Evolutionary conservation across 2,797 vertebrate species (phyloP), one percentile per base, ranked within the genome.

Genomic region (Periophthalmus magnuspinnatus): DNA sequence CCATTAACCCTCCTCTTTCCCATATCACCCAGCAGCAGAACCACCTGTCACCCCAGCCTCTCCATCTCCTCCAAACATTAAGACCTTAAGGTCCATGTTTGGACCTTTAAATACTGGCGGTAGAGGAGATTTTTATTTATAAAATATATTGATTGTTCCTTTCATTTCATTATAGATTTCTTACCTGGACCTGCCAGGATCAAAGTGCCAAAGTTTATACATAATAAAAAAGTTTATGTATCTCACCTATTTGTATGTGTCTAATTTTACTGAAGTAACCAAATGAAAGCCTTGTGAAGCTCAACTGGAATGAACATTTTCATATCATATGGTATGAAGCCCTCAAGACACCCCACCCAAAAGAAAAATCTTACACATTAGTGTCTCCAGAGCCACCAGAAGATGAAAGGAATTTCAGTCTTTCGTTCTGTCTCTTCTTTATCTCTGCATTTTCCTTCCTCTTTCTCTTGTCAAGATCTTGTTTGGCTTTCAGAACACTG

Each of bases 251-350:
- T 24, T 57, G 55, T 28, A 32, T 57, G 13, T 14, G 14, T 57
- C 6, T 14, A 28, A 3, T 3, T 56, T 56, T 55, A 41, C 13
- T 14, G 14, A 45, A 45, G 41, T 45, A 45, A 45, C 3, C 13
- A 14, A 14, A 45, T 45, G 41, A 16, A 16, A 4, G 14, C 13
- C 41, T 45, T 45, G 41, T 56, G 54, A 83, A 77, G 78, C 78
- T 63, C 64, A 66, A 48, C 69, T 72, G 80, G 78, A 83, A 75
- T 80, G 63, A 68, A 80, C 85, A 62, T 67, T 57, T 64, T 52
- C 58, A 75, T 81, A 24, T 56, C 54, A 58, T 32, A 16, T 33
- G 56, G 56, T 13, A 58, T 32, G 28, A 58, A 58, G 56, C 28
- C 32, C 56, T 19, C 14, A 56, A 33, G 56, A 36, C 58, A 36